Conservation (phyloP, 2,113 vertebrate genomes). For the Butorides virescens region DNA sequence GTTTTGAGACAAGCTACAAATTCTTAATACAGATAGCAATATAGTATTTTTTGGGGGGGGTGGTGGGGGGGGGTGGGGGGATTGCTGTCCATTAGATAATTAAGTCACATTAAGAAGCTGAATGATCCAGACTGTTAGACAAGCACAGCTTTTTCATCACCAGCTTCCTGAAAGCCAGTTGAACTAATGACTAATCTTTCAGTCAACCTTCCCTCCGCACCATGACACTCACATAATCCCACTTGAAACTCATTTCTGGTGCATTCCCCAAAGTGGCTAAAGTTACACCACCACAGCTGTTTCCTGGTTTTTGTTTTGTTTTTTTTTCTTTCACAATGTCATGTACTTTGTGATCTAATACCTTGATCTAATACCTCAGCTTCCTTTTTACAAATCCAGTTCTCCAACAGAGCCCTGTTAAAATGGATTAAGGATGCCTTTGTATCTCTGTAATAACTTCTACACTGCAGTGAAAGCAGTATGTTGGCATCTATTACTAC, state of each 20-base stretch:
- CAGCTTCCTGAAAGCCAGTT: slow-evolving; percentile 10
- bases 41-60: too few relatives aligned
- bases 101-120: neutral
- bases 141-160: neutral
- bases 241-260: neutral
- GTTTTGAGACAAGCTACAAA: neutral
- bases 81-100: neutral
- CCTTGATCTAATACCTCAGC: neutral
- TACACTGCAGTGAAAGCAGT: neutral
- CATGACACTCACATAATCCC: neutral
- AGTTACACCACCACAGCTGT: neutral
- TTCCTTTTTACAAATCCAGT: neutral
- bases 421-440: slow-evolving; percentile 5
- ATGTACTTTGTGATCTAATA: neutral
- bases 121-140: neutral
- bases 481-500: neutral
- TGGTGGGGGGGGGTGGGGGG: too few relatives aligned
- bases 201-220: neutral
- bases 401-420: neutral
- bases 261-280: neutral
- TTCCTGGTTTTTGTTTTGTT: neutral
- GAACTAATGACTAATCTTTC: neutral
- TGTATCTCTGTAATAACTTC: neutral
- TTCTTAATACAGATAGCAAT: neutral
- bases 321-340: neutral